A percentile compares a stretch with the other conserved stretches of the same genome.
These are phyloP conservation scores for Acholoe squamosa DNA, from an alignment of 2,888 invertebrate species.

Conservation along the genomic window DNA sequence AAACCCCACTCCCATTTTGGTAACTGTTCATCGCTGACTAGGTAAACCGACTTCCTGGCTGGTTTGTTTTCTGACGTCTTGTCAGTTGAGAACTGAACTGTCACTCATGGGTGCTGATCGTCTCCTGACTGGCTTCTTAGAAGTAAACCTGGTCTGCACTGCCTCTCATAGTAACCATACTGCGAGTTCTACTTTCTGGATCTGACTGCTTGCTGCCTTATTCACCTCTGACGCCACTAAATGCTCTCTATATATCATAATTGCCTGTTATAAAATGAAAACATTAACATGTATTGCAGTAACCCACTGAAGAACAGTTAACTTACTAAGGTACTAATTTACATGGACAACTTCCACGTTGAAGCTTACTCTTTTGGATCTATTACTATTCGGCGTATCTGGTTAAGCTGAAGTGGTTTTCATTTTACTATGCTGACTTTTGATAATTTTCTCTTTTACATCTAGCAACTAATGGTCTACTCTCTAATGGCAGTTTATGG, in stretches of 20 bases:
- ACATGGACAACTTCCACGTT: conserved; percentile 9
- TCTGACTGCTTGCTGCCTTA: conserved; percentile 62
- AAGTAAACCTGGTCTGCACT: conserved; percentile 57
- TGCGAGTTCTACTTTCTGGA: conserved; percentile 53
- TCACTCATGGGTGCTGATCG: conserved; percentile 49
- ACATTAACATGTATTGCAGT: conserved; percentile 60
- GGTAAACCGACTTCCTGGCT: conserved; percentile 55
- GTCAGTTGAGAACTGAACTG: conserved; percentile 58
- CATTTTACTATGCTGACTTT: conserved; percentile 43
- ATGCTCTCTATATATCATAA: conserved; percentile 63
- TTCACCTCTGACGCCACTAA: conserved; percentile 54
- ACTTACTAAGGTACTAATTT: conserved; percentile 48
- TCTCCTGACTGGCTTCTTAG: conserved; percentile 51
- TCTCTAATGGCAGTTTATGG: not conserved
- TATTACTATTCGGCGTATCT: conserved; percentile 37
- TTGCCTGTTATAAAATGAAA: conserved; percentile 63
- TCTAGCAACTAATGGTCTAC: conserved; percentile 28
- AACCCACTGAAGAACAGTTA: conserved; percentile 45
- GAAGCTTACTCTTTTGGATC: not conserved
- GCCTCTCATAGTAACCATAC: conserved; percentile 60
- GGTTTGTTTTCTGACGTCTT: conserved; percentile 49
- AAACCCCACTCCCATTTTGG: conserved; percentile 39
- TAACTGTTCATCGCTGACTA: conserved; percentile 60
- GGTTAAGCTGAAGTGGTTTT: not conserved
- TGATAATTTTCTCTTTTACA: conserved; percentile 3